A percentile compares a stretch with the other conserved stretches of the same genome.
Conservation (phyloP, 2,797 vertebrate species). For the Parauchenoglanis ngamensis region DNA sequence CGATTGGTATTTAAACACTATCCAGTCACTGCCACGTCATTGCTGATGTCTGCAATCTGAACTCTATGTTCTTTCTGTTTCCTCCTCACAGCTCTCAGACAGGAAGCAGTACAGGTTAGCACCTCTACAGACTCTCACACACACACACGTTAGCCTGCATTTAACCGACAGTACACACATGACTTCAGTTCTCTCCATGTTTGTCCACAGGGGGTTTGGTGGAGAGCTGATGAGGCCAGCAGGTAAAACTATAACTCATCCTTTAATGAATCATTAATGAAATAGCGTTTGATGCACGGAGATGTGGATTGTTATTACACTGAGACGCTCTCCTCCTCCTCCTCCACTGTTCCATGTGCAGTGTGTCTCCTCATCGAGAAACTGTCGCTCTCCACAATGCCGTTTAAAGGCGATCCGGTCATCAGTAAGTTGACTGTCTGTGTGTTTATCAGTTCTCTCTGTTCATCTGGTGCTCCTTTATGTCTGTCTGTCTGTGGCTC, state of each 20-base stretch:
- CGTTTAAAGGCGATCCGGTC: slow-evolving; percentile 81
- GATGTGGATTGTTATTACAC: not conserved
- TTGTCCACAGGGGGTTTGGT: slow-evolving; percentile 83
- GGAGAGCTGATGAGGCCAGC: slow-evolving; percentile 93
- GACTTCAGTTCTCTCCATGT: not conserved
- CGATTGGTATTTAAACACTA: not conserved
- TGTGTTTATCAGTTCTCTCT: no score
- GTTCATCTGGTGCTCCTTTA: not conserved
- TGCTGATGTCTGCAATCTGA: not conserved
- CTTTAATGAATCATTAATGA: not conserved
- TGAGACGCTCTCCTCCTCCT: not conserved
- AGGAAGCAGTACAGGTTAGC: slow-evolving; percentile 90
- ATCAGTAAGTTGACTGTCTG: slow-evolving; percentile 76
- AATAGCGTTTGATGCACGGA: not conserved
- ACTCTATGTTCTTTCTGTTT: not conserved
- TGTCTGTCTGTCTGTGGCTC: not conserved
- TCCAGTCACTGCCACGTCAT: not conserved
- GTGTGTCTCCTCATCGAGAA: slow-evolving; percentile 91
- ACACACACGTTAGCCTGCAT: not conserved
- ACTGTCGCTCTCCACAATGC: slow-evolving; percentile 87
- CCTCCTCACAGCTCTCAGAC: slow-evolving; percentile 77
- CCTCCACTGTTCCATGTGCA: slow-evolving; percentile 57
- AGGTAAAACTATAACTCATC: slow-evolving; percentile 68
- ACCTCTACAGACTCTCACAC: not conserved
- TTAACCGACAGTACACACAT: not conserved